Conservation (phyloP, 2,797 vertebrate species). For the Eidolon dupreanum region DNA sequence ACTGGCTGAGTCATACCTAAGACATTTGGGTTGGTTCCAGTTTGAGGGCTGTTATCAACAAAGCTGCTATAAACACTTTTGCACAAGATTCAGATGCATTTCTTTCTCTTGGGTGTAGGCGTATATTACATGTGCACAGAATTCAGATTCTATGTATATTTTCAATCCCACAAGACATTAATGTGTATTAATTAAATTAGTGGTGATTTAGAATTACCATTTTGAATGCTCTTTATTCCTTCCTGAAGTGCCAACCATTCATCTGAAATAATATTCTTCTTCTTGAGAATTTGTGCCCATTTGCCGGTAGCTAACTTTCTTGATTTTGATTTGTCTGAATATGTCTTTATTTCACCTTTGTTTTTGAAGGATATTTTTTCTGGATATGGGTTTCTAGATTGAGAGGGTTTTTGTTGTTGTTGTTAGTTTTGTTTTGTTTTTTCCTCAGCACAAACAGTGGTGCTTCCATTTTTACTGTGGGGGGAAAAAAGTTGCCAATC, state of each 20-base stretch:
- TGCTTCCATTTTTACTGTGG: background rate
- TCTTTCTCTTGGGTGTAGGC: background rate
- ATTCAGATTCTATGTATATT: background rate
- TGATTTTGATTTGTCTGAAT: background rate
- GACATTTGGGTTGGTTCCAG: background rate
- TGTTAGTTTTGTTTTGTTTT: no score
- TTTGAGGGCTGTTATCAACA: background rate
- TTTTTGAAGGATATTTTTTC: background rate
- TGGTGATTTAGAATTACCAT: background rate
- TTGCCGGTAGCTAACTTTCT: background rate
- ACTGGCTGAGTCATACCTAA: background rate
- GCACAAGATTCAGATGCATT: background rate
- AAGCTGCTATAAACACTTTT: background rate
- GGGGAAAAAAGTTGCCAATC: background rate
- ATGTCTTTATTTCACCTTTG: background rate
- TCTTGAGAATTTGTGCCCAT: background rate
- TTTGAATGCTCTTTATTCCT: background rate
- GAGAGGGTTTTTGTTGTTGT: background rate
- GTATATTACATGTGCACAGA: background rate
- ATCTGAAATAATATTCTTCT: background rate
- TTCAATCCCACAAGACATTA: background rate
- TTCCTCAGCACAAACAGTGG: no score
- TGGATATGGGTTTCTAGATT: background rate
- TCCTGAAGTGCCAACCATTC: background rate
- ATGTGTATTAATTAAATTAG: background rate